Evolutionary conservation across 2,797 vertebrate genomes (phyloP), one percentile per base, ranked within the genome.

Genomic region (Rousettus madagascariensis): DNA sequence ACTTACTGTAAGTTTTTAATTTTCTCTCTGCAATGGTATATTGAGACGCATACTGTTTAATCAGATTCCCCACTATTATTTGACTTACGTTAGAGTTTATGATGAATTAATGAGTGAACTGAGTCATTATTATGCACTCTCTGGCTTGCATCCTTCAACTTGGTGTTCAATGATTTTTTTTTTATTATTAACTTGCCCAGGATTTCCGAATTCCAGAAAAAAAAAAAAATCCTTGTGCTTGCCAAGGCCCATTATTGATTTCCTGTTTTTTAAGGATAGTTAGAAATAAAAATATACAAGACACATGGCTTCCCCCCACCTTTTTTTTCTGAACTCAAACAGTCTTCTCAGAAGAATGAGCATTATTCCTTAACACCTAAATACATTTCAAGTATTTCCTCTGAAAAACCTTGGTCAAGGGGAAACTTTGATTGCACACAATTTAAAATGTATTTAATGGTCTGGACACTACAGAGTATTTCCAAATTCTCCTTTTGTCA

Each of bases 141-240:
- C 43, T 75, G 17, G 38, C 6, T 84, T 86, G 2, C 19, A n/a
- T 72, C 16, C 24, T 80, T 89, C 41, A 33, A 61, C 8, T 26
- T 43, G 22, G 38, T 2, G 0, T 90, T 88, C 53, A 61, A n/a
- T 46, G 17, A 95, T 61, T 2, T n/a, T 59, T 78, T 51, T 16
- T 79, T 41, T 59, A 13, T 46, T 46, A 46, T 59, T 41, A 46
- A 90, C 80, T 90, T 91, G 55, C 19, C 8, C 24, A 38, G 3
- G 5, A 30, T 83, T 83, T 95, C 53, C 91, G 46, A 86, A 86
- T 86, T 89, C 38, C 41, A 80, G 11, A 10, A 13, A 90, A 94
- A 59, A 2, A 10, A 49, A 94, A 16, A 90, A 30, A 68, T 26
- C 6, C 3, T 4, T 55, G 1, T 51, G 1, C 24, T 78, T 85